A percentile compares a stretch with the other conserved stretches of the same genome.
phyloP scores from a whole-genome alignment of 35 echinoderm and acorn worm species.

The Apostichopus parvimensis region DNA sequence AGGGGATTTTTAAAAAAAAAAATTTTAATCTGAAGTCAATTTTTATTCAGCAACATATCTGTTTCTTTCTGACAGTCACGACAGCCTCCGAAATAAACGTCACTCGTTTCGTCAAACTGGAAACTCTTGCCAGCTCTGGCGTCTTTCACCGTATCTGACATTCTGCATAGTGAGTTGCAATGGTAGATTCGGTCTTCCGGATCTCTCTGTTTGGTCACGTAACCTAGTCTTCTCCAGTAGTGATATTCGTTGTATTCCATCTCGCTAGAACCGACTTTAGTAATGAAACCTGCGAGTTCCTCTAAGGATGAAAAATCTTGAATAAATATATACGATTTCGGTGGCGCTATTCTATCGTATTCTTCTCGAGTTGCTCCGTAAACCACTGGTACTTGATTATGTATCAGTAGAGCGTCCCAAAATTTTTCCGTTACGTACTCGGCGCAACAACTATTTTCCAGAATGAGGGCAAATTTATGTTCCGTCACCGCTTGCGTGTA shows the following conservation, averaged over 20 bases:
- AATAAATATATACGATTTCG: constrained; percentile 26
- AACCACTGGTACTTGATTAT: constrained; percentile 36
- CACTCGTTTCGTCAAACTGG: constrained; percentile 25
- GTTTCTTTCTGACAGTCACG: constrained; percentile 37
- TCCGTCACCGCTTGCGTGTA: not conserved
- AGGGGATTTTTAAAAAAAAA: too few relatives aligned
- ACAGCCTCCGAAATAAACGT: constrained; percentile 35
- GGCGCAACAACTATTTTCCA: constrained; percentile 52
- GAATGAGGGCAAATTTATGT: constrained; percentile 14
- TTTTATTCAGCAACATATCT: not conserved
- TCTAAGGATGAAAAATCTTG: constrained; percentile 25
- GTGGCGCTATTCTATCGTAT: constrained; percentile 50
- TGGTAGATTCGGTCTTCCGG: not conserved
- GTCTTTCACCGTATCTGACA: not conserved
- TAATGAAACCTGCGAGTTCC: not conserved
- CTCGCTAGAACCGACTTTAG: not conserved
- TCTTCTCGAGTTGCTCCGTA: constrained; percentile 40
- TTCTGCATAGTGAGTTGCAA: constrained; percentile 24
- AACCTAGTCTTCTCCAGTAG: constrained; percentile 30
- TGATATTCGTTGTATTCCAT: constrained; percentile 22
- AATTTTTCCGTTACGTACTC: constrained; percentile 56
- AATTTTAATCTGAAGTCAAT: not conserved
- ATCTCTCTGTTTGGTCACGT: not conserved
- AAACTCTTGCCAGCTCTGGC: not conserved
- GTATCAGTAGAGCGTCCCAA: constrained; percentile 22